Evolutionary conservation across 2,113 vertebrate genomes (phyloP).

Genomic region (Scophthalmus maximus): DNA sequence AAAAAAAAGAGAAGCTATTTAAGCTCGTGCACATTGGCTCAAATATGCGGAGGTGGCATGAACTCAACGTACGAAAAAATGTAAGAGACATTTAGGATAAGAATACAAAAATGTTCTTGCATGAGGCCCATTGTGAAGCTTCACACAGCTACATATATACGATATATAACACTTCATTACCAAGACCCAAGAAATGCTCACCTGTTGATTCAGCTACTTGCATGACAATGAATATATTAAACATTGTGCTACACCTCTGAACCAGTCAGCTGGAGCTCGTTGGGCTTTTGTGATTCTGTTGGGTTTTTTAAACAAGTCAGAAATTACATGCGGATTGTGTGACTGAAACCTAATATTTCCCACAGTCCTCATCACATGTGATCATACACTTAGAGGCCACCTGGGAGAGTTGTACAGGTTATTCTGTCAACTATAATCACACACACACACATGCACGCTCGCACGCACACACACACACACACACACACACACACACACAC

Average conservation of each 20-base stretch:
- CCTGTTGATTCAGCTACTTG: background rate
- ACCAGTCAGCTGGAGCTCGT: too few species aligned
- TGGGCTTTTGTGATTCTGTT: background rate
- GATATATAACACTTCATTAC: too few species aligned
- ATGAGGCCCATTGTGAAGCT: too few species aligned
- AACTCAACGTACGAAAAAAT: too few species aligned
- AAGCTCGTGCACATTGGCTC: too few species aligned
- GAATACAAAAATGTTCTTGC: too few species aligned
- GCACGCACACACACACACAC: background rate
- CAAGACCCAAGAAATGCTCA: too few species aligned
- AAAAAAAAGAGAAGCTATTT: too few species aligned
- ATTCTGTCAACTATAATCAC: background rate
- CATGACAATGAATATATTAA: background rate
- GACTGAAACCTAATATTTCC: constrained; percentile 15
- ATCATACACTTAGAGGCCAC: constrained; percentile 2
- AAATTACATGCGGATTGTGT: background rate
- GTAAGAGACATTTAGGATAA: too few species aligned
- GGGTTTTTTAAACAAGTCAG: background rate
- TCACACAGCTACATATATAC: too few species aligned
- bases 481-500: background rate
- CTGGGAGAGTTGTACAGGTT: constrained; percentile 16
- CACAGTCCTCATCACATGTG: constrained; percentile 8
- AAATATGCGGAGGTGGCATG: too few species aligned
- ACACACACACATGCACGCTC: background rate
- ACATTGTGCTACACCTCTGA: background rate